Evolutionary conservation across 1,140 invertebrate genomes (phyloP).

Genomic region (Arion vulgaris): DNA sequence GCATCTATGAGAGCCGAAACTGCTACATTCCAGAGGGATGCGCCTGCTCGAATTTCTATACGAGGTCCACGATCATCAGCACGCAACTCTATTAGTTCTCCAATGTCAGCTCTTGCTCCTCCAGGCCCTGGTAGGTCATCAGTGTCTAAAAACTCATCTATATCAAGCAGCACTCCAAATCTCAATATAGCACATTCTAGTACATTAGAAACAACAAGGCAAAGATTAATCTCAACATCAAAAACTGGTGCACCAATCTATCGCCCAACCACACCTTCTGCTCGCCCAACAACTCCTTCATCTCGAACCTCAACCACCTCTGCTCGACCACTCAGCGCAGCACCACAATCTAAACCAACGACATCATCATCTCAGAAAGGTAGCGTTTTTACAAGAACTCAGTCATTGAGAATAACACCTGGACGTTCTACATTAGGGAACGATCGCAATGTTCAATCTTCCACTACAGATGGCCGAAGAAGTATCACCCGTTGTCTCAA

Average conservation of each 20-base stretch:
- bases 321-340: neutral
- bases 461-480: neutral
- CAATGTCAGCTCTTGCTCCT: neutral
- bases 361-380: neutral
- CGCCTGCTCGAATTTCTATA: conserved; percentile 35
- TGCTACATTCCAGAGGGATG: conserved; percentile 43
- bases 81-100: neutral
- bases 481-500: no score
- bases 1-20: conserved; percentile 47
- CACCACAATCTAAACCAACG: neutral
- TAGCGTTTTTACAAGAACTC: conserved; percentile 53
- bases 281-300: neutral
- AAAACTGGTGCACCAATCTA: conserved; percentile 26
- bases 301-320: conserved; percentile 5
- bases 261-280: neutral
- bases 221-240: neutral
- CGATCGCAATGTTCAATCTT: conserved; percentile 13
- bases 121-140: conserved; percentile 34
- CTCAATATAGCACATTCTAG: conserved; percentile 49
- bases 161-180: conserved; percentile 39
- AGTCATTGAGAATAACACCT: conserved; percentile 61
- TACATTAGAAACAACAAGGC: conserved; percentile 21
- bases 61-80: conserved; percentile 37
- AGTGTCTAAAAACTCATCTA: conserved; percentile 36
- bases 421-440: conserved; percentile 17